A percentile compares a stretch with the other conserved stretches of the same genome.
Evolutionary conservation across 2,797 vertebrate genomes (phyloP).

Genomic region (Sebastolobus altivelis): DNA sequence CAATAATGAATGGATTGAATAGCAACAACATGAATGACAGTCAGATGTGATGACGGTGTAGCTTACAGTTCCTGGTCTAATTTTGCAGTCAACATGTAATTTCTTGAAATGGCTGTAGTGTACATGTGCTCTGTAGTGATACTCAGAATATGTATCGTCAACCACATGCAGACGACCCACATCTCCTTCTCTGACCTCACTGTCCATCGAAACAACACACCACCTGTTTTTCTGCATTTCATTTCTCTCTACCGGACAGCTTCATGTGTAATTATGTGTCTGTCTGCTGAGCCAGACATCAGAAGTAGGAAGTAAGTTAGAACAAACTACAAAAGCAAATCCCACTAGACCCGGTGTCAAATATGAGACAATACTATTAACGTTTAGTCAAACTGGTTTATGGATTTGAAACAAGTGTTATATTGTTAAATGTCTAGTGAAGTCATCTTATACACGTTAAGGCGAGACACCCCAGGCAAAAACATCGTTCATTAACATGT

Average conservation of each 20-base stretch:
- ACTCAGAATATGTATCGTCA: not conserved
- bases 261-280: constrained; percentile 1
- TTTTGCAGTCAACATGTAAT: not conserved
- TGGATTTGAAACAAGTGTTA: not conserved
- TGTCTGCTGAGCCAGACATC: constrained; percentile 14
- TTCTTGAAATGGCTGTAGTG: not conserved
- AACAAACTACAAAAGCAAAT: not conserved
- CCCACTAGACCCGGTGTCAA: not conserved
- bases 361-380: not conserved
- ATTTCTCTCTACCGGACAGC: not conserved
- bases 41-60: not conserved
- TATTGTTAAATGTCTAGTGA: not conserved
- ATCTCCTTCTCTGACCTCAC: not conserved
- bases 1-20: constrained; percentile 1
- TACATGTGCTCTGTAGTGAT: not conserved
- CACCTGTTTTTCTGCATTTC: not conserved
- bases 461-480: no score
- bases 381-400: constrained; percentile 6
- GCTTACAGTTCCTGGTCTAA: not conserved
- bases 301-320: constrained; percentile 9
- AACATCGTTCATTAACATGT: no score
- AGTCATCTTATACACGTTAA: not conserved
- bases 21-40: not conserved
- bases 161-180: constrained; percentile 19
- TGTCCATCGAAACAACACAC: not conserved